Evolutionary conservation across 2,888 invertebrate species (phyloP).

Genomic region (Girardia tigrina): DNA sequence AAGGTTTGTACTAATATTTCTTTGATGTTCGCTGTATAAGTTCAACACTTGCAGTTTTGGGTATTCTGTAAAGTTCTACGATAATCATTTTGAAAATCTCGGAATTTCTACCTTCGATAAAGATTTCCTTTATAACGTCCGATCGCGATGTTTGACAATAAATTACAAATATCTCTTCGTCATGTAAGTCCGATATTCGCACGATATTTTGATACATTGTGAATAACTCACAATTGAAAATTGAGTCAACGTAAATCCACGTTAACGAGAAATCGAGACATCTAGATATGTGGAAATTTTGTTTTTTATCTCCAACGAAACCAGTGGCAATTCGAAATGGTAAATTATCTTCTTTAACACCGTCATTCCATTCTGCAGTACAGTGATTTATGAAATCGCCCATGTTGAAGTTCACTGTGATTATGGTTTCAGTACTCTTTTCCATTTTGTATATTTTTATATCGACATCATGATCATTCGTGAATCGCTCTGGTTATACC

Average conservation of each 20-base stretch:
- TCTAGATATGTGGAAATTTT: not conserved
- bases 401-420: not conserved
- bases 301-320: not conserved
- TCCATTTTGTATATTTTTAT: not conserved
- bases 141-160: not conserved
- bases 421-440: not conserved
- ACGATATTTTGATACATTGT: not conserved
- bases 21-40: not conserved
- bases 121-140: slow-evolving; percentile 1
- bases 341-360: not conserved
- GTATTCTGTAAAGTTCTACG: too few species aligned
- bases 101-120: not conserved
- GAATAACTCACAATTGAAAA: not conserved
- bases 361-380: not conserved
- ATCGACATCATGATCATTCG: not conserved
- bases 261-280: not conserved
- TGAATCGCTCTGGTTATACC: not conserved
- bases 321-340: slow-evolving; percentile 11
- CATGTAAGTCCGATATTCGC: not conserved
- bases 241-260: not conserved
- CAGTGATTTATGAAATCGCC: not conserved
- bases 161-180: not conserved
- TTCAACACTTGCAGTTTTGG: not conserved
- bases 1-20: not conserved
- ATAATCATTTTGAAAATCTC: too few species aligned